These are phyloP conservation scores for Agrenia bidenticulata DNA, from an alignment of 2,888 invertebrate genomes.

Conservation along the genomic window DNA sequence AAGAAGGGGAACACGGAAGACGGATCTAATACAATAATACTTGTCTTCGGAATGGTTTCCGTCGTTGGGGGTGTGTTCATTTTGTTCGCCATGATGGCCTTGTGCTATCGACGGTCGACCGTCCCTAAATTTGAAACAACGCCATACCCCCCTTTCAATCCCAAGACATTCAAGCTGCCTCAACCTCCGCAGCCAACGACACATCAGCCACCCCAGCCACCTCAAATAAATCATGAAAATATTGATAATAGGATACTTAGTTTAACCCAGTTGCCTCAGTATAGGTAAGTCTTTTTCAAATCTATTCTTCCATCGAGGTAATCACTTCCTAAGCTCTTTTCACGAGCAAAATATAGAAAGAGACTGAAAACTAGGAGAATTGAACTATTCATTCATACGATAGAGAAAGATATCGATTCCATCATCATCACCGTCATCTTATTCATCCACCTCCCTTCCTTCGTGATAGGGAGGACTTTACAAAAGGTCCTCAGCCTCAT, in stretches of 20 bases:
- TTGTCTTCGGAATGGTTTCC: conserved; percentile 97
- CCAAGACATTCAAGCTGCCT: conserved; percentile 49
- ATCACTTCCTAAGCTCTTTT: not conserved
- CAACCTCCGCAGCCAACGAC: conserved; percentile 29
- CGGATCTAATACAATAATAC: conserved; percentile 95
- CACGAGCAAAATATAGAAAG: not conserved
- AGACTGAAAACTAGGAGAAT: not conserved
- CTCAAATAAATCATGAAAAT: conserved; percentile 58
- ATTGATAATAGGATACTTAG: conserved; percentile 78
- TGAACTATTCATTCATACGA: not conserved
- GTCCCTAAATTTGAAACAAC: conserved; percentile 50
- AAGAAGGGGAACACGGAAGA: conserved; percentile 75
- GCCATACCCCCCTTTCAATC: conserved; percentile 50
- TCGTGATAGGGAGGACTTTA: not conserved
- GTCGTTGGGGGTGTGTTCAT: conserved; percentile 99
- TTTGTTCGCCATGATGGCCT: conserved; percentile 97
- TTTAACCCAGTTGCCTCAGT: conserved; percentile 68
- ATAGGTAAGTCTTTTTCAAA: conserved; percentile 54
- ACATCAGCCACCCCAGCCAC: conserved; percentile 39
- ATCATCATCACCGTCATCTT: not conserved
- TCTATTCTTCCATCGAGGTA: conserved; percentile 4
- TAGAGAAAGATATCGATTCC: conserved; percentile 4
- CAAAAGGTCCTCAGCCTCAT: too few species aligned
- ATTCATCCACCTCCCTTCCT: conserved; percentile 2
- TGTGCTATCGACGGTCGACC: conserved; percentile 75